Conservation (phyloP, 2,888 invertebrate genomes). For the Hemicrepidius hirtus region DNA sequence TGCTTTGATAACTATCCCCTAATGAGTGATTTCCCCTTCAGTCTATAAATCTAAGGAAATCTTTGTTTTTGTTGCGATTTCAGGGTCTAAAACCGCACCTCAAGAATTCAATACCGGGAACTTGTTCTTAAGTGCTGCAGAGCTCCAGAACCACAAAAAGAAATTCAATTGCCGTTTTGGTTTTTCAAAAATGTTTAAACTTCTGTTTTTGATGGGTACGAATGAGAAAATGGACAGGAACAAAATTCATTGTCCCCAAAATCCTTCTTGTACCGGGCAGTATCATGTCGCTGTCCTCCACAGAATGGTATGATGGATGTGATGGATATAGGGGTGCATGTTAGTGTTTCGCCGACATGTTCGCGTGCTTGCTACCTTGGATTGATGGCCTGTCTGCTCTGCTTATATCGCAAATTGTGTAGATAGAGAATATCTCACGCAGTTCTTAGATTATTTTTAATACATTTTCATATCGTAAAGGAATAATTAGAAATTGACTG, state of each 20-base stretch:
- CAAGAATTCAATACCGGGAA: constrained; percentile 41
- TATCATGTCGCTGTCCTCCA: constrained; percentile 32
- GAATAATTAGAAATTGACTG: not conserved
- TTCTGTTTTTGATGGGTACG: not conserved
- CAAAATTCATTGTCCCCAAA: constrained; percentile 26
- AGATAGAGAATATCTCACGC: constrained; percentile 30
- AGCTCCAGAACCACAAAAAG: too few species aligned
- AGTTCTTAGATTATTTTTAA: constrained; percentile 10
- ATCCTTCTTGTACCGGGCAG: constrained; percentile 24
- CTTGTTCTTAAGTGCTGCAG: too few species aligned
- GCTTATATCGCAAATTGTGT: constrained; percentile 33
- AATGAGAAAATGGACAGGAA: not conserved
- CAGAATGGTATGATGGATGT: constrained; percentile 32
- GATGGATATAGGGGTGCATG: constrained; percentile 28
- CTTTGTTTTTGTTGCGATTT: constrained; percentile 30
- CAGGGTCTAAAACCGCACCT: constrained; percentile 31
- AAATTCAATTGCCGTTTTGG: too few species aligned
- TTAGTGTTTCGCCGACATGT: constrained; percentile 23
- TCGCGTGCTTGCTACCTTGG: constrained; percentile 31
- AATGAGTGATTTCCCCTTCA: constrained; percentile 31
- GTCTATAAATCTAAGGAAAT: constrained; percentile 29
- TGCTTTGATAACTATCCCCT: constrained; percentile 38
- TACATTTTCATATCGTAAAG: not conserved
- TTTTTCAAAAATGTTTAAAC: too few species aligned
- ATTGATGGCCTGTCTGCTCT: constrained; percentile 34